Percentiles rank a stretch among this genome's conserved stretches.
Conservation (phyloP, 1,140 invertebrate species). For the Drosophila sproati region DNA sequence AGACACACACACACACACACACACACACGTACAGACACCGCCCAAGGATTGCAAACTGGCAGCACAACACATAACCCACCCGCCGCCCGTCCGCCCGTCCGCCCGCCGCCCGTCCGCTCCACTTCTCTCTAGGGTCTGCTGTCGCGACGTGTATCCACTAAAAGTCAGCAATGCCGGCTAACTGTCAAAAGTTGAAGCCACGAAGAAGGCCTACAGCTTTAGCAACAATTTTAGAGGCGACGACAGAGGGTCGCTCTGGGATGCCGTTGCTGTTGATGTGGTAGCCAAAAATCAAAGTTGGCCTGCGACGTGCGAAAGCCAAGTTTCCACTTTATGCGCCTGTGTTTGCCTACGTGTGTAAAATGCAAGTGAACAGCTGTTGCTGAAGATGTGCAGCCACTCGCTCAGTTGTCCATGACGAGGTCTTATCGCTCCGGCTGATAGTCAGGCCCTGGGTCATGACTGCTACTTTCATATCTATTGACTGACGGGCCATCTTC, state of each 20-base stretch:
- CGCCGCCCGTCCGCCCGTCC: not conserved
- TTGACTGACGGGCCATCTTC: not conserved
- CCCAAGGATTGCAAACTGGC: no score
- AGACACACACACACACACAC: not conserved
- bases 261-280: not conserved
- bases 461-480: no score
- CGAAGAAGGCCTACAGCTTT: conserved; percentile 6
- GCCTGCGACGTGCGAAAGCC: conserved; percentile 18
- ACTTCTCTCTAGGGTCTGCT: not conserved
- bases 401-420: not conserved
- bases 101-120: no score
- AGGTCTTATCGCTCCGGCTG: conserved; percentile 5
- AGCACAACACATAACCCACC: not conserved
- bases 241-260: not conserved
- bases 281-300: conserved; percentile 42
- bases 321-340: conserved; percentile 4
- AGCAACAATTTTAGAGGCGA: conserved; percentile 14
- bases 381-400: conserved; percentile 5
- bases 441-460: not conserved
- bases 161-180: conserved; percentile 38
- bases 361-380: conserved; percentile 14
- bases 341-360: not conserved
- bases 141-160: conserved; percentile 13
- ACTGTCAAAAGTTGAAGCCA: conserved; percentile 36
- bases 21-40: not conserved